Conservation (phyloP, 2,888 invertebrate genomes). For the Conchocele bisecta region DNA sequence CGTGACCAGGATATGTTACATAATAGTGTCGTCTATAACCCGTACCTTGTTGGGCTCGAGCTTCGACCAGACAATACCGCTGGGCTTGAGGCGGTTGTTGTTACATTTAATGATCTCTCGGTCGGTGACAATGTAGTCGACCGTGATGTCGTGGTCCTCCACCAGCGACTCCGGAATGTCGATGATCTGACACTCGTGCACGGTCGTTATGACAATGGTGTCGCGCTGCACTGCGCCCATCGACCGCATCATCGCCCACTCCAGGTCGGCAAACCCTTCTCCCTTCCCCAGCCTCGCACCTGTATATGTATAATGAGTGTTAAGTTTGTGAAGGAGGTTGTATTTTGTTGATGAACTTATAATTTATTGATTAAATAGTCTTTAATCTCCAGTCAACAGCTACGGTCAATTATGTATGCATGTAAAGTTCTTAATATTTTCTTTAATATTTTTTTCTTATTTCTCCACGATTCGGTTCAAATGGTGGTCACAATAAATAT, state of each 20-base stretch:
- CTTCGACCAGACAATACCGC: constrained; percentile 91
- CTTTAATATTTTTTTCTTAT: too few relatives aligned
- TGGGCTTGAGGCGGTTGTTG: constrained; percentile 86
- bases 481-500: too few relatives aligned
- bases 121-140: constrained; percentile 93
- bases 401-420: too few relatives aligned
- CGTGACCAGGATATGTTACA: constrained; percentile 82
- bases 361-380: too few relatives aligned
- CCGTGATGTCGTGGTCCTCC: constrained; percentile 91
- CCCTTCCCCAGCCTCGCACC: constrained; percentile 93
- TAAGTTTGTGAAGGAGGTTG: too few relatives aligned
- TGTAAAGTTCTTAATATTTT: too few relatives aligned
- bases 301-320: too few relatives aligned
- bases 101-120: constrained; percentile 88
- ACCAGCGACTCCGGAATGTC: constrained; percentile 89
- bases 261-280: constrained; percentile 93
- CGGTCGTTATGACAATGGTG: constrained; percentile 90
- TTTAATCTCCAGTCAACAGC: too few relatives aligned
- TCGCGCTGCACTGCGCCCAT: constrained; percentile 90
- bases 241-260: constrained; percentile 91
- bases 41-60: constrained; percentile 81
- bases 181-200: constrained; percentile 90
- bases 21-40: not conserved
- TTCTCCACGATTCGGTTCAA: too few relatives aligned
- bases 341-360: too few relatives aligned